Percentiles rank a stretch among this genome's conserved stretches.
phyloP scores from a whole-genome alignment of 2,888 invertebrate species.

The Sminthurides aquaticus region DNA sequence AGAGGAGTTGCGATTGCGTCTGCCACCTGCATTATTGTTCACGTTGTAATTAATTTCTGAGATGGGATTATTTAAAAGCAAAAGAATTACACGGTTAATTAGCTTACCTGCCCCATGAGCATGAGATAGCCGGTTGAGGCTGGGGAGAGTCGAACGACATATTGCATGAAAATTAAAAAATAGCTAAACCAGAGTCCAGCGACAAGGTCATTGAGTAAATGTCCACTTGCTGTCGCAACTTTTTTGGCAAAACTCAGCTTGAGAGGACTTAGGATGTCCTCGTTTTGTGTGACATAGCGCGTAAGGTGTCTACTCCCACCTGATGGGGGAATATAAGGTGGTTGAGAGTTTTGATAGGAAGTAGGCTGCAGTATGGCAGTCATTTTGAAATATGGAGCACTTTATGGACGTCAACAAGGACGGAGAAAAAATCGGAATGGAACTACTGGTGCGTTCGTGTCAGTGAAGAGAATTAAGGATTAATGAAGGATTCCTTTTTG shows the following conservation, averaged over 20 bases:
- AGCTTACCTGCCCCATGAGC: constrained; percentile 59
- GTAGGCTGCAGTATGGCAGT: not conserved
- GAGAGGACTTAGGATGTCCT: constrained; percentile 21
- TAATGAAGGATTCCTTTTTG: too few species aligned
- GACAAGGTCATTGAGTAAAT: constrained; percentile 82
- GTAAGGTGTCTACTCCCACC: not conserved
- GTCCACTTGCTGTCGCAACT: constrained; percentile 52
- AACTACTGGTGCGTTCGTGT: too few species aligned
- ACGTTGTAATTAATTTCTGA: too few species aligned
- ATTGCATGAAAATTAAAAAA: constrained; percentile 69
- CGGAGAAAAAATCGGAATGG: too few species aligned
- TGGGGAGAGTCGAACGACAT: constrained; percentile 51
- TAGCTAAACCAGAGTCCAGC: constrained; percentile 93
- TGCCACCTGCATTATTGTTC: constrained; percentile 59
- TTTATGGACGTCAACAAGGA: too few species aligned
- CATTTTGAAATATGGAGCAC: too few species aligned
- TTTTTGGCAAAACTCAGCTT: constrained; percentile 19
- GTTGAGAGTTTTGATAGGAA: not conserved
- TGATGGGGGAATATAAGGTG: not conserved
- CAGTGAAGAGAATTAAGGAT: too few species aligned
- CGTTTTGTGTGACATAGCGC: not conserved
- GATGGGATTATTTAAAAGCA: not conserved
- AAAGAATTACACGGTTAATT: too few species aligned
- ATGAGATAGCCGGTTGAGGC: constrained; percentile 56
- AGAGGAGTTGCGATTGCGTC: constrained; percentile 83